Base-by-base conservation (phyloP, 2,888 invertebrate genomes). In the Mesochorus sp. region DNA sequence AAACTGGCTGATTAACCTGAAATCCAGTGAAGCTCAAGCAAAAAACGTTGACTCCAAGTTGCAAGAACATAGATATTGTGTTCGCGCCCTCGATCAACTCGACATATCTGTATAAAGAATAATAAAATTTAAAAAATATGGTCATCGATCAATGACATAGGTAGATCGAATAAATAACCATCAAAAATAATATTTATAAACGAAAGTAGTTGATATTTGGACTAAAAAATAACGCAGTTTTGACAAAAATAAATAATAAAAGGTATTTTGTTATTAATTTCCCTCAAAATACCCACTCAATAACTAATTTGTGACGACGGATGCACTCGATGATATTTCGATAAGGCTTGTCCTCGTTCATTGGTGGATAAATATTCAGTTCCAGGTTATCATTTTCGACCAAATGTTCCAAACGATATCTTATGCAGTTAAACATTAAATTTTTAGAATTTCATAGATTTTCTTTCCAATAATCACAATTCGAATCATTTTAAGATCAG, bases 11-110 rank as follows among this genome's bases (percentile, higher is more conserved):
- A 75, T 81, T 49, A 5, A 87, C 87, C 82, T 87, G 87, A 12
- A 83, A 87, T 37, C 83, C 83, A 0, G 85, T 85, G 57, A 87
- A 87, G 59, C 83, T 87, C 39, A 87, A 73, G 19, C 85, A 82
- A 8, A 85, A 19, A 83, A 86, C 82, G 53, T 83, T 85, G 6
- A 85, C 67, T 21, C 83, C 83, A 37, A 87, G 31, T 80, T 86
- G 85, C 37, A 85, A 72, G 34, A 86, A 82, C 17, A 83, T 80
- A 3, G 85, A 85, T 17, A 77, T 68, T 19, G 84, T 80, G 39
- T 84, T 85, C 1, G 85, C 83, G 0, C 76, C 62, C 21, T 87
- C 81, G 24, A 87, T 70, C 26, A 72, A 21, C 2, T 57, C 75
- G 3, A 81, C 82, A 24, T 83, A 86, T 51, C 86, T 86, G 73